A percentile compares a stretch with the other conserved stretches of the same genome.
These are phyloP conservation scores for Aplysina aerophoba DNA, from an alignment of 37 sponge, comb jelly and placozoan species.

Conservation along the genomic window DNA sequence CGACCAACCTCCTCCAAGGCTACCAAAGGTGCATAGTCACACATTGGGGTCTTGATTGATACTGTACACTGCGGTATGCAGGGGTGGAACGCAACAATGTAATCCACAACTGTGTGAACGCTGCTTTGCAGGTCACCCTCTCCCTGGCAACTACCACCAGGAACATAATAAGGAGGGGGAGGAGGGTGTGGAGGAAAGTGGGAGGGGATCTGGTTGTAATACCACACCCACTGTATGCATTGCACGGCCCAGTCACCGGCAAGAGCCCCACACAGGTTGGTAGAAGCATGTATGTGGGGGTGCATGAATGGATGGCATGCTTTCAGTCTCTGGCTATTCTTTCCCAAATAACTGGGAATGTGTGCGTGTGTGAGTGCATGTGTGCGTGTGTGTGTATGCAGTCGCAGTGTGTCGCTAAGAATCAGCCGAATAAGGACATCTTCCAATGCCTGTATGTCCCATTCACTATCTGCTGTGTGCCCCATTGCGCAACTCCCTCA, in stretches of 20 bases:
- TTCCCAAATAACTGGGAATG: neutral
- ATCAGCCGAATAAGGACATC: too few relatives aligned
- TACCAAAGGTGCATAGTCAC: neutral
- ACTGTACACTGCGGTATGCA: too few relatives aligned
- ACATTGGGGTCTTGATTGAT: too few relatives aligned
- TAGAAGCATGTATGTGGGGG: too few relatives aligned
- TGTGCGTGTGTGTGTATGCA: neutral
- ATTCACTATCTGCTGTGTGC: too few relatives aligned
- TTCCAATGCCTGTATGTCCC: too few relatives aligned
- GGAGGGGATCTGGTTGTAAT: neutral
- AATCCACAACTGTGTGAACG: too few relatives aligned
- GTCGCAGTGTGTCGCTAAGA: neutral
- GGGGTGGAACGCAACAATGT: slow-evolving; percentile 26
- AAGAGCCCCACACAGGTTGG: slow-evolving; percentile 66
- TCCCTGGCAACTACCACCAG: neutral
- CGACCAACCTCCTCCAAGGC: neutral
- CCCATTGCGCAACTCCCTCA: too few relatives aligned
- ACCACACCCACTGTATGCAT: slow-evolving; percentile 27
- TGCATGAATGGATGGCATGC: too few relatives aligned
- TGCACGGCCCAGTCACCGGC: slow-evolving; percentile 54
- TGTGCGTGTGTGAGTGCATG: slow-evolving; percentile 3
- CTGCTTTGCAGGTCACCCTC: neutral
- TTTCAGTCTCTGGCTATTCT: neutral
- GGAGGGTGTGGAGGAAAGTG: neutral
- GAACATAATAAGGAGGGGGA: neutral